Conservation (phyloP, 1,140 invertebrate species). For the Diploscapter pachys region DNA sequence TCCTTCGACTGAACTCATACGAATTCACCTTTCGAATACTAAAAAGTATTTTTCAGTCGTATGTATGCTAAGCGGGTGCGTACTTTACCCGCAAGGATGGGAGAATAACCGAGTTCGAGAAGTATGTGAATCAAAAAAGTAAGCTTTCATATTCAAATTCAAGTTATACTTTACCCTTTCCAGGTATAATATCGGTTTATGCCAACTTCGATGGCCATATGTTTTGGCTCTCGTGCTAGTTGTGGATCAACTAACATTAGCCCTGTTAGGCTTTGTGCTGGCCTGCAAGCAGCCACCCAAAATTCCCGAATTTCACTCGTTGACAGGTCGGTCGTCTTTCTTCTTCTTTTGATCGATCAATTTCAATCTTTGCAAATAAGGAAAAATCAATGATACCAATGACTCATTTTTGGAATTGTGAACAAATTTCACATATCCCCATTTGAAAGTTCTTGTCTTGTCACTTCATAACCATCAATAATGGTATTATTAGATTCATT, state of each 20-base stretch:
- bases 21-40: neutral
- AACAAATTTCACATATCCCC: too few species aligned
- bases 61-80: conserved; percentile 77
- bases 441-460: too few species aligned
- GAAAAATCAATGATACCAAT: too few species aligned
- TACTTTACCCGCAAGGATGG: conserved; percentile 89
- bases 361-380: too few species aligned
- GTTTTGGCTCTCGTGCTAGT: conserved; percentile 85
- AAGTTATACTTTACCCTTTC: neutral
- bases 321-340: too few species aligned
- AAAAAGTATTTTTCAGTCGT: conserved; percentile 66
- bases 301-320: conserved; percentile 5
- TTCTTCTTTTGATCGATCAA: too few species aligned
- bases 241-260: conserved; percentile 81
- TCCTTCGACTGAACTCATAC: too few species aligned
- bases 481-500: too few species aligned
- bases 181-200: conserved; percentile 72
- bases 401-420: too few species aligned
- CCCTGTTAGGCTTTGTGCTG: conserved; percentile 86
- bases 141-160: neutral
- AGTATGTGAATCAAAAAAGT: conserved; percentile 76
- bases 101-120: conserved; percentile 75
- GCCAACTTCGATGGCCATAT: conserved; percentile 89
- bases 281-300: conserved; percentile 71
- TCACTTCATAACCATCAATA: too few species aligned